These are phyloP conservation scores for Himantopus leucocephalus DNA, from an alignment of 2,113 vertebrate genomes.

Conservation along the genomic window DNA sequence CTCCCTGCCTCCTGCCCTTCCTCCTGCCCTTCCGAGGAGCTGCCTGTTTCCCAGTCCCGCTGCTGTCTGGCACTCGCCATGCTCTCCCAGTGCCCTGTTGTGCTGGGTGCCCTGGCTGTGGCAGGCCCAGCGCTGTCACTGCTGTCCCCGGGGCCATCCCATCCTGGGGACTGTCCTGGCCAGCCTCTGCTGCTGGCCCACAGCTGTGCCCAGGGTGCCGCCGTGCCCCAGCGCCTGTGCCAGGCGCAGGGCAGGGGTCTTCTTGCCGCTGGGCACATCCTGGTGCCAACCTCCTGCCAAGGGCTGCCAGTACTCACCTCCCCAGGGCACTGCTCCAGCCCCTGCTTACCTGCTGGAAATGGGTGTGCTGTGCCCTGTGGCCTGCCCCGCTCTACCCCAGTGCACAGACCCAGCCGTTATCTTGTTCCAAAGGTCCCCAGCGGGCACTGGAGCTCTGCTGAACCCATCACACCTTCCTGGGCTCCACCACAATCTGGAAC, in stretches of 20 bases:
- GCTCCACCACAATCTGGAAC: not conserved
- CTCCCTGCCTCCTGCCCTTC: not conserved
- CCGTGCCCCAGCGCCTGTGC: not conserved
- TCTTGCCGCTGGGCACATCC: not conserved
- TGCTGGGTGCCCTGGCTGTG: not conserved
- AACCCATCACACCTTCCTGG: not conserved
- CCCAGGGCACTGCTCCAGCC: not conserved
- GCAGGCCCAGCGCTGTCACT: not conserved
- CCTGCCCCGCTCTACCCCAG: not conserved
- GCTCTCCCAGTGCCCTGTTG: not conserved
- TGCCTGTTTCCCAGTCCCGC: not conserved
- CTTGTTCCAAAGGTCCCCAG: constrained; percentile 58
- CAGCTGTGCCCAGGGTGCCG: not conserved
- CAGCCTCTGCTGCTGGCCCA: not conserved
- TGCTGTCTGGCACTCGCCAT: not conserved
- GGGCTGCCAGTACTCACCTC: not conserved
- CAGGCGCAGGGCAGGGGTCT: not conserved
- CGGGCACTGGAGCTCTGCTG: not conserved
- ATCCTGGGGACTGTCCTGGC: not conserved
- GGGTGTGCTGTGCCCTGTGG: not conserved
- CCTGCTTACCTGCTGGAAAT: constrained; percentile 4
- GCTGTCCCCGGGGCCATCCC: not conserved
- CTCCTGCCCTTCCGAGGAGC: not conserved
- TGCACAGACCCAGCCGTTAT: not conserved
- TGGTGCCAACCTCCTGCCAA: not conserved